Conservation (phyloP, 2,888 invertebrate species). For the Charanyca ferruginea region DNA sequence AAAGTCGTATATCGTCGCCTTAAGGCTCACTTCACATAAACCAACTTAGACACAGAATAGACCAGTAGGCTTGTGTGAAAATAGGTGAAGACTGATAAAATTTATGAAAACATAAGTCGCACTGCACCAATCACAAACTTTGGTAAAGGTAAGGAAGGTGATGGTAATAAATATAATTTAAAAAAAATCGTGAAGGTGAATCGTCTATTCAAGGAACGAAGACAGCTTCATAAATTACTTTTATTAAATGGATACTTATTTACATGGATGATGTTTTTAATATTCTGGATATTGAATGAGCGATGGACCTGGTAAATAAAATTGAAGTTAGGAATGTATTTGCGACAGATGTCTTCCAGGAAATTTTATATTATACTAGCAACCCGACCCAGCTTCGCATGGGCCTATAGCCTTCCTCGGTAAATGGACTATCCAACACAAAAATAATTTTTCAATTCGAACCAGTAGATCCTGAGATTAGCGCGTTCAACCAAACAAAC, state of each 20-base stretch:
- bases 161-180: background rate
- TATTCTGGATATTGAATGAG: constrained; percentile 18
- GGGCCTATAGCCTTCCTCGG: too few species aligned
- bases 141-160: background rate
- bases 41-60: background rate
- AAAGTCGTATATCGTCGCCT: too few species aligned
- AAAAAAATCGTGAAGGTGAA: too few species aligned
- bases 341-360: constrained; percentile 42
- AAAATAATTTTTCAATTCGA: too few species aligned
- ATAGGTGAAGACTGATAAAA: background rate
- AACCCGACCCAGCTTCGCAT: too few species aligned
- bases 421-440: too few species aligned
- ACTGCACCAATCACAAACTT: background rate
- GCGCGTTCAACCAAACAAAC: too few species aligned
- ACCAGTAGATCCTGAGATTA: too few species aligned
- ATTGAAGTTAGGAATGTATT: constrained; percentile 23
- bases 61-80: background rate
- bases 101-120: background rate
- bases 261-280: constrained; percentile 5
- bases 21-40: too few species aligned
- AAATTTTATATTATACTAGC: constrained; percentile 31
- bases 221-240: background rate
- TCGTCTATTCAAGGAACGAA: background rate
- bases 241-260: constrained; percentile 9
- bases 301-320: constrained; percentile 16